phyloP scores from a whole-genome alignment of 2,888 invertebrate genomes.

The Chironomus riparius region DNA sequence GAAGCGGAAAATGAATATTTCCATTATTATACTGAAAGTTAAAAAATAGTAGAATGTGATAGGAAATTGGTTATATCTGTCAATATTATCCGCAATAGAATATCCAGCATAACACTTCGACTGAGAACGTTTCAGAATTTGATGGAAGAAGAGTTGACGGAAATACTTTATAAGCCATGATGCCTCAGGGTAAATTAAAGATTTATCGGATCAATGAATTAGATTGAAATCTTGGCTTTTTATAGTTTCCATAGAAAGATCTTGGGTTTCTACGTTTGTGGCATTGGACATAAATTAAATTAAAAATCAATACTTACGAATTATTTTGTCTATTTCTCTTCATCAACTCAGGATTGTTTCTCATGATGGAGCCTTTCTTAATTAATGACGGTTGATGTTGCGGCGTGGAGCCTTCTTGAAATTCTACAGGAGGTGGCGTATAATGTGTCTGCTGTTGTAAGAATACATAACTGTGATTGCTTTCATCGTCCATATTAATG shows the following conservation, averaged over 20 bases:
- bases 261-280: background rate
- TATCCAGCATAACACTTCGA: background rate
- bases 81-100: background rate
- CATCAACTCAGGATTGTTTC: slow-evolving; percentile 24
- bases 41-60: no score
- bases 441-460: slow-evolving; percentile 39
- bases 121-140: no score
- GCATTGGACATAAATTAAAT: background rate
- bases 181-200: no score
- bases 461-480: slow-evolving; percentile 39
- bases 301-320: slow-evolving; percentile 5
- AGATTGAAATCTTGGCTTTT: no score
- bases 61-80: background rate
- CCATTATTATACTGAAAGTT: no score
- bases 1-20: no score
- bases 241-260: background rate
- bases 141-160: no score
- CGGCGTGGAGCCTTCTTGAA: slow-evolving; percentile 28
- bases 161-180: no score
- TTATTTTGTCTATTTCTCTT: slow-evolving; percentile 23
- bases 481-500: slow-evolving; percentile 26
- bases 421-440: slow-evolving; percentile 31
- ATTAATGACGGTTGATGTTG: slow-evolving; percentile 32
- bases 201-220: no score
- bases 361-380: slow-evolving; percentile 23